A percentile compares a stretch with the other conserved stretches of the same genome.
Evolutionary conservation across 2,797 vertebrate genomes (phyloP).

Genomic region (Chaunax sp.): DNA sequence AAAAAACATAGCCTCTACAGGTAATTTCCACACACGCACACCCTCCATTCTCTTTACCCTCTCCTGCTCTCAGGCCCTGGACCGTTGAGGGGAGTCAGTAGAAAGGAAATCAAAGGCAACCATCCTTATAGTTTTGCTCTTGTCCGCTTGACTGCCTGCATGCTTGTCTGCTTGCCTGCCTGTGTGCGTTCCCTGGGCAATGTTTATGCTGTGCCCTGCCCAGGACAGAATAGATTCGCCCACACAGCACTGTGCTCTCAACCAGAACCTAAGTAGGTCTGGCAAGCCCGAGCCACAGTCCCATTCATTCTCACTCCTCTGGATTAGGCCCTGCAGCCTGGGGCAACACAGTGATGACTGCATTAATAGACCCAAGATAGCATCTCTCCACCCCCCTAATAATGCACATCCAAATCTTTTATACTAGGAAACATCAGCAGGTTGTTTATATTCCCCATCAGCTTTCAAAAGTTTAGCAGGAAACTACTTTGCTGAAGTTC

Average conservation of each 20-base stretch:
- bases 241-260: conserved; percentile 85
- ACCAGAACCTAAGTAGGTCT: conserved; percentile 82
- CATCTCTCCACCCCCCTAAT: conserved; percentile 62
- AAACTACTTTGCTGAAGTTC: conserved; percentile 30
- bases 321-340: conserved; percentile 73
- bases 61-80: conserved; percentile 50
- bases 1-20: conserved; percentile 51
- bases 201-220: conserved; percentile 81
- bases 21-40: conserved; percentile 58
- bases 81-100: conserved; percentile 68
- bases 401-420: conserved; percentile 51
- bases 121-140: conserved; percentile 78
- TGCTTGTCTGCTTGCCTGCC: conserved; percentile 63
- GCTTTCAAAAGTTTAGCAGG: conserved; percentile 22
- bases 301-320: conserved; percentile 79
- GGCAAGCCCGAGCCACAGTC: conserved; percentile 77
- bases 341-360: conserved; percentile 63
- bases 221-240: conserved; percentile 83
- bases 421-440: conserved; percentile 58
- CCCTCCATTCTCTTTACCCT: conserved; percentile 37
- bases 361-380: conserved; percentile 76
- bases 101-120: conserved; percentile 80
- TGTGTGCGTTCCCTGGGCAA: conserved; percentile 76
- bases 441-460: conserved; percentile 65
- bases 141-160: conserved; percentile 74